A percentile compares a stretch with the other conserved stretches of the same genome.
These are phyloP conservation scores for Protodeltote pygarga DNA, from an alignment of 2,888 invertebrate genomes.

Conservation along the genomic window DNA sequence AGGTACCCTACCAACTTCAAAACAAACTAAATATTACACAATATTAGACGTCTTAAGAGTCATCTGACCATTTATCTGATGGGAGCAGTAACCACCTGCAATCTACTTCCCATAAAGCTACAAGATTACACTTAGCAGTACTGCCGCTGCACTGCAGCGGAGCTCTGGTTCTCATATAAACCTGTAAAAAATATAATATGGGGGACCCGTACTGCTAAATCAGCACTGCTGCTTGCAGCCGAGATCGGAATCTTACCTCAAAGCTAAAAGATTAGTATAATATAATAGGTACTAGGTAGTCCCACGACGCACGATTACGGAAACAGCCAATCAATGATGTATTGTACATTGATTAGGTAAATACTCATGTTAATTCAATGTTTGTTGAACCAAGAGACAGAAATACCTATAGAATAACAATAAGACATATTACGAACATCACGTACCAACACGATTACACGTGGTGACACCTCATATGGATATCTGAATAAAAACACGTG, in stretches of 20 bases:
- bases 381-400: conserved; percentile 42
- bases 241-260: too few species aligned
- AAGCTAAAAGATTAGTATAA: too few species aligned
- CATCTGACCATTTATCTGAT: conserved; percentile 24
- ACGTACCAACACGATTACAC: conserved; percentile 35
- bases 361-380: conserved; percentile 43
- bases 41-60: too few species aligned
- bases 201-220: too few species aligned
- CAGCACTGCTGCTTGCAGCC: too few species aligned
- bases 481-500: conserved; percentile 28
- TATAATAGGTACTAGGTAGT: too few species aligned
- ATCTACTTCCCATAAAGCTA: conserved; percentile 7
- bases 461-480: conserved; percentile 26
- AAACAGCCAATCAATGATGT: conserved; percentile 11
- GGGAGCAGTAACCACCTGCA: conserved; percentile 29
- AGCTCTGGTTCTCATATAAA: too few species aligned
- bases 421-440: conserved; percentile 44
- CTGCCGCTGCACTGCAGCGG: background rate
- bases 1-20: too few species aligned
- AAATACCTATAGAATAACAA: conserved; percentile 55
- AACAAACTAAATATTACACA: too few species aligned
- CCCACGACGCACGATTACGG: conserved; percentile 6
- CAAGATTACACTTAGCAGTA: background rate
- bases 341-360: conserved; percentile 29
- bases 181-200: too few species aligned